Evolutionary conservation across 2,113 vertebrate species (phyloP).

Genomic region (Laticauda laticaudata): DNA sequence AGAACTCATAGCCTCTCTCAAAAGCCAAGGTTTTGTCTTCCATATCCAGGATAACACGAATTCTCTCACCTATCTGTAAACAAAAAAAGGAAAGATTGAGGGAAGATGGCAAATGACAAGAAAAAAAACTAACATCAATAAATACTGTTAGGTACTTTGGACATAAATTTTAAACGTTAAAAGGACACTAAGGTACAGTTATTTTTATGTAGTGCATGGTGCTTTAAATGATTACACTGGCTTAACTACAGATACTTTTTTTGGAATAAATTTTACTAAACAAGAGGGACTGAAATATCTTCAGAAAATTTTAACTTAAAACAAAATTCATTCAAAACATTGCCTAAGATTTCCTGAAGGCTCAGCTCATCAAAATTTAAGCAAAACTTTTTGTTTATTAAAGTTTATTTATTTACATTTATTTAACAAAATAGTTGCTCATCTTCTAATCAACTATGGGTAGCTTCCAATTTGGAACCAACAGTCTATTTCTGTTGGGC

Average conservation of each 20-base stretch:
- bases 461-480: background rate
- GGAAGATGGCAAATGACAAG: background rate
- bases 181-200: background rate
- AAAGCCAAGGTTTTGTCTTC: constrained; percentile 98
- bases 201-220: background rate
- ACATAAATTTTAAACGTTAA: background rate
- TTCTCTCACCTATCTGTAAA: constrained; percentile 95
- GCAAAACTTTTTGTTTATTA: background rate
- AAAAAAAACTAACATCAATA: background rate
- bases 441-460: background rate
- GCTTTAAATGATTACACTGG: background rate
- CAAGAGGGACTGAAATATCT: background rate
- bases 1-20: constrained; percentile 96
- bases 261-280: background rate
- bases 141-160: background rate
- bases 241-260: background rate
- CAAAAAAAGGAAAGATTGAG: constrained; percentile 33
- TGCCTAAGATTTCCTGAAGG: background rate
- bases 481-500: background rate
- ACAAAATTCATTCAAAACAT: background rate
- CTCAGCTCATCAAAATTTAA: background rate
- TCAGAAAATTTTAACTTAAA: background rate
- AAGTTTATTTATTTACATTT: background rate
- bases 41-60: constrained; percentile 98
- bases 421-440: too few relatives aligned